Conservation (phyloP, 2,113 vertebrate species). For the Hydrochoerus hydrochaeris region DNA sequence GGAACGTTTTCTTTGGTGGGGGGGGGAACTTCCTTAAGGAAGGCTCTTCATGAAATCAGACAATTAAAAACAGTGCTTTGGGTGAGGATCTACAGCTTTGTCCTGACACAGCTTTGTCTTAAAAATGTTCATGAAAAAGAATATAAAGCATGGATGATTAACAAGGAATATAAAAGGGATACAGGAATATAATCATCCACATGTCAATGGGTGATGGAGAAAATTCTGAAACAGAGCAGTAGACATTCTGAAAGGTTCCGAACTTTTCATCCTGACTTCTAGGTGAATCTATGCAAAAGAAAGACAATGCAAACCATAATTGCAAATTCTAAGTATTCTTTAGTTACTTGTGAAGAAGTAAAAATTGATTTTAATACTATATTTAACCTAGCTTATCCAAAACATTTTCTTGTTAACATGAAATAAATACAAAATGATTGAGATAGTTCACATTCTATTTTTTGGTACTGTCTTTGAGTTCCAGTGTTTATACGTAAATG, state of each 20-base stretch:
- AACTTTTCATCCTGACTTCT: neutral
- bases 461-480: conserved; percentile 50
- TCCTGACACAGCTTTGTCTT: neutral
- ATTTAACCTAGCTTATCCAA: neutral
- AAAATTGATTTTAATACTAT: conserved; percentile 56
- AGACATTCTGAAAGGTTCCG: neutral
- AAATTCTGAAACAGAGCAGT: conserved; percentile 49
- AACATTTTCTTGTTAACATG: conserved; percentile 33
- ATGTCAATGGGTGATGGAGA: neutral
- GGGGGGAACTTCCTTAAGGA: neutral
- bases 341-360: neutral
- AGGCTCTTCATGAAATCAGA: conserved; percentile 8
- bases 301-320: neutral
- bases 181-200: no score
- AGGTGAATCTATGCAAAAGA: conserved; percentile 8
- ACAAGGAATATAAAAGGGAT: neutral
- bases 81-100: neutral
- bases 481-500: neutral
- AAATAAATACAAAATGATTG: conserved; percentile 35
- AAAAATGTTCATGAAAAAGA: conserved; percentile 18
- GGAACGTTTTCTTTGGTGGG: conserved; percentile 32
- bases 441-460: neutral
- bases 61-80: neutral
- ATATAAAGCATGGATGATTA: neutral
- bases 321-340: conserved; percentile 28